phyloP scores from a whole-genome alignment of 1,140 invertebrate genomes.

The Apocrypta bakeri region DNA sequence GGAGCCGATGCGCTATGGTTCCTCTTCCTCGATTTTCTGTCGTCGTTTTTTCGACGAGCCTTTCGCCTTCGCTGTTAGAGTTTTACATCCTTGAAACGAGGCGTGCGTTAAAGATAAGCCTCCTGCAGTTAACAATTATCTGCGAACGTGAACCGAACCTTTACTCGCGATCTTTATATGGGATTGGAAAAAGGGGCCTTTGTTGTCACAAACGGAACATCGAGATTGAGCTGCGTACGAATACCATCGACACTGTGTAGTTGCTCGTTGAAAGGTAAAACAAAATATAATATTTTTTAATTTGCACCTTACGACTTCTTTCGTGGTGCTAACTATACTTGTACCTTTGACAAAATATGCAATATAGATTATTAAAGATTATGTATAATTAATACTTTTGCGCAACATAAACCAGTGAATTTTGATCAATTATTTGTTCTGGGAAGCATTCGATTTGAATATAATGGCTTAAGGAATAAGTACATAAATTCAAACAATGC shows the following conservation, averaged over 20 bases:
- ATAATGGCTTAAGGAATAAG: too few relatives aligned
- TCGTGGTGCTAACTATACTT: too few relatives aligned
- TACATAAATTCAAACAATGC: too few relatives aligned
- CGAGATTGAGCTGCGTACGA: neutral
- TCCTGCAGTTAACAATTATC: constrained; percentile 50
- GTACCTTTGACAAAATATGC: too few relatives aligned
- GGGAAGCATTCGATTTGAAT: too few relatives aligned
- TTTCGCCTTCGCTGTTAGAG: neutral
- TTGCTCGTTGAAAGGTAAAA: too few relatives aligned
- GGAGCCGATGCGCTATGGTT: neutral
- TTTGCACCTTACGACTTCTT: too few relatives aligned
- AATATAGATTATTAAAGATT: too few relatives aligned
- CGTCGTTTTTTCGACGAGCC: neutral
- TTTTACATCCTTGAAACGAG: constrained; percentile 43
- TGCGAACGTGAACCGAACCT: constrained; percentile 2
- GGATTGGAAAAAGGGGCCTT: constrained; percentile 32
- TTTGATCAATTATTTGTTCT: too few relatives aligned
- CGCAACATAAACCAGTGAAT: too few relatives aligned
- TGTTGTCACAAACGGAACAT: constrained; percentile 21
- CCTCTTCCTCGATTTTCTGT: neutral
- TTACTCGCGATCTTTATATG: constrained; percentile 39
- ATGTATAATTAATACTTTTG: too few relatives aligned
- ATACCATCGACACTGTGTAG: neutral
- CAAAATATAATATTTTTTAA: too few relatives aligned
- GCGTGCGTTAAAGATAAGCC: constrained; percentile 47